These are phyloP conservation scores for Clitarchus hookeri DNA, from an alignment of 2,888 invertebrate genomes.

Conservation along the genomic window DNA sequence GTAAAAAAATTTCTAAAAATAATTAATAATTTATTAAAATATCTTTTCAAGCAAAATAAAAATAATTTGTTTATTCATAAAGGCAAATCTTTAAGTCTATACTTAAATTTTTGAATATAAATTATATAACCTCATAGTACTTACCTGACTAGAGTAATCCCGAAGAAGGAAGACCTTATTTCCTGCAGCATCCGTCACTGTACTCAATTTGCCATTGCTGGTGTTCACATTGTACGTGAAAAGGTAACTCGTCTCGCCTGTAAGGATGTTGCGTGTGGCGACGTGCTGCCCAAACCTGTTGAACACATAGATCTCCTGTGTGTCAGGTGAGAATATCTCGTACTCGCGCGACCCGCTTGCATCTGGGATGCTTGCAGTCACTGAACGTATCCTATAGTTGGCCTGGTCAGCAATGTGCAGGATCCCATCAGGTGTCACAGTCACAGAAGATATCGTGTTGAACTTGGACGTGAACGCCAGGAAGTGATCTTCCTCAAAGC, in stretches of 20 bases:
- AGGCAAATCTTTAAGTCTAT: no score
- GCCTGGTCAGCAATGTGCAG: slow-evolving; percentile 96
- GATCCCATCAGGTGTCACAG: slow-evolving; percentile 91
- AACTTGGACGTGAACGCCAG: slow-evolving; percentile 92
- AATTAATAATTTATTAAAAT: no score
- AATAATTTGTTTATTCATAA: no score
- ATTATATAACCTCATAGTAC: neutral
- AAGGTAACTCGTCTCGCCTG: slow-evolving; percentile 88
- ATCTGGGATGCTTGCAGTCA: slow-evolving; percentile 87
- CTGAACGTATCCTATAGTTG: slow-evolving; percentile 83
- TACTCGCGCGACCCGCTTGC: slow-evolving; percentile 84
- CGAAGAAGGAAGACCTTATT: slow-evolving; percentile 83
- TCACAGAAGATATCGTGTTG: slow-evolving; percentile 89
- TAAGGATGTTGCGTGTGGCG: slow-evolving; percentile 91
- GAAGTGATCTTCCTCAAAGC: slow-evolving; percentile 90
- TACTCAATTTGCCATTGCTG: slow-evolving; percentile 91
- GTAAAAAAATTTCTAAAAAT: no score
- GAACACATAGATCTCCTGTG: slow-evolving; percentile 92
- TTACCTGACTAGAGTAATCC: slow-evolving; percentile 76
- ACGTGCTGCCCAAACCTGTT: slow-evolving; percentile 95
- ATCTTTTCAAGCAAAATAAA: no score
- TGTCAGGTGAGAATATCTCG: slow-evolving; percentile 93
- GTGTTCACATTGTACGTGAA: slow-evolving; percentile 97
- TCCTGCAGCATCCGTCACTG: slow-evolving; percentile 85
- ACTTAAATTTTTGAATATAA: no score